phyloP scores from a whole-genome alignment of 2,113 vertebrate species.

The Sterna hirundo region DNA sequence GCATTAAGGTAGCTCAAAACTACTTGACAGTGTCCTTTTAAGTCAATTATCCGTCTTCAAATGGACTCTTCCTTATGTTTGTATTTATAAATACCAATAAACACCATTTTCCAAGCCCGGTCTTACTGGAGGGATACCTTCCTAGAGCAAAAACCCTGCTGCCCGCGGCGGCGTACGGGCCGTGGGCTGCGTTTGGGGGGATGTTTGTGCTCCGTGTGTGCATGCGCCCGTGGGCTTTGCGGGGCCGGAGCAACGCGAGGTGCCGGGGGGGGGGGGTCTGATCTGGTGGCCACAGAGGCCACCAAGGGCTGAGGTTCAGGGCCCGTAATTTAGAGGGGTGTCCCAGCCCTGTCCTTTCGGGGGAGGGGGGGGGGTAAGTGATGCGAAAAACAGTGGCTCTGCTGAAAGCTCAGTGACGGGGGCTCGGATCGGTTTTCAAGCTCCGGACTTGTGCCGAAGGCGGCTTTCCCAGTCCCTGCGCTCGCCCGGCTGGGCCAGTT shows the following conservation, averaged over 20 bases:
- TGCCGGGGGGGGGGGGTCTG: no score
- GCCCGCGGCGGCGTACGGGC: accelerated
- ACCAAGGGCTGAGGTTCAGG: accelerated
- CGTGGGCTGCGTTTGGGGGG: accelerated
- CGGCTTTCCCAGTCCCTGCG: accelerated
- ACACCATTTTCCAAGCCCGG: constrained; percentile 43
- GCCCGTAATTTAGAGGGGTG: accelerated
- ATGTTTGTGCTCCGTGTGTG: not conserved
- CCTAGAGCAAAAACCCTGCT: not conserved
- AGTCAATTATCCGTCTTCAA: constrained; percentile 35
- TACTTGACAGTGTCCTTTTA: constrained; percentile 47
- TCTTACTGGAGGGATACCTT: not conserved
- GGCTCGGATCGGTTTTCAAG: not conserved
- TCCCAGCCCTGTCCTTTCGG: accelerated
- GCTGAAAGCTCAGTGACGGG: accelerated
- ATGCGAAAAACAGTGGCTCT: accelerated
- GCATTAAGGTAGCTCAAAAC: constrained; percentile 16
- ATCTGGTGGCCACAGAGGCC: not conserved
- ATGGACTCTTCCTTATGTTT: constrained; percentile 55
- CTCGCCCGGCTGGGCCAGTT: not conserved
- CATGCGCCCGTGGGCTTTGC: not conserved
- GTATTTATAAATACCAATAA: constrained; percentile 71
- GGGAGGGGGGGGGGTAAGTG: not conserved
- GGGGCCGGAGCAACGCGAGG: not conserved
- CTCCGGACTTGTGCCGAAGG: not conserved